phyloP scores from a whole-genome alignment of 2,888 invertebrate genomes.

The Pseudococcus viburni region DNA sequence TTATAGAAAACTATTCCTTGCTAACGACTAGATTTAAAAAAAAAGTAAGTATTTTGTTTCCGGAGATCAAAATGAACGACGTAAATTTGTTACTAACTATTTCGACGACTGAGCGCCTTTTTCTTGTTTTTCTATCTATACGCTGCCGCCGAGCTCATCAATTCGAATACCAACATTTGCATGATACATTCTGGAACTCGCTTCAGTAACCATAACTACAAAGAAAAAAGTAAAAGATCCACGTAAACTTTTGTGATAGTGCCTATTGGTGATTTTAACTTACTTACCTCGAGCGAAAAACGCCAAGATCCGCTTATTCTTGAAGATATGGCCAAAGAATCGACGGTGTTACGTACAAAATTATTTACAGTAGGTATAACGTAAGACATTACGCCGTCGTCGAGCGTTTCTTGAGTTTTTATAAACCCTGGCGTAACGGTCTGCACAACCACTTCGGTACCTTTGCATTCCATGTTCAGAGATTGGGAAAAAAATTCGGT shows the following conservation, averaged over 20 bases:
- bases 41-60: no score
- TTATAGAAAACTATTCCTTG: no score
- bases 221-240: not conserved
- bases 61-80: not conserved
- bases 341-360: conserved; percentile 59
- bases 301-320: conserved; percentile 61
- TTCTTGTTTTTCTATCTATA: not conserved
- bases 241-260: not conserved
- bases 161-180: conserved; percentile 53
- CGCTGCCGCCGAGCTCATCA: conserved; percentile 51
- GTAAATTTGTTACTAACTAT: not conserved
- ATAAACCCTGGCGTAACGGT: conserved; percentile 53
- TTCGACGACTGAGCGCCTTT: not conserved
- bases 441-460: conserved; percentile 46
- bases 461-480: conserved; percentile 55
- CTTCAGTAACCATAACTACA: conserved; percentile 58
- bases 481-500: conserved; percentile 56
- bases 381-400: conserved; percentile 23
- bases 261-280: no score
- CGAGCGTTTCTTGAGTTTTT: conserved; percentile 14
- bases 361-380: conserved; percentile 45
- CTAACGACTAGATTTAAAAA: no score
- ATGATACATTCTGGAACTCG: conserved; percentile 56
- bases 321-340: conserved; percentile 46
- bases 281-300: conserved; percentile 53